A percentile compares a stretch with the other conserved stretches of the same genome.
Conservation (phyloP, 1,140 invertebrate genomes). For the Pseudomyrmex concolor region DNA sequence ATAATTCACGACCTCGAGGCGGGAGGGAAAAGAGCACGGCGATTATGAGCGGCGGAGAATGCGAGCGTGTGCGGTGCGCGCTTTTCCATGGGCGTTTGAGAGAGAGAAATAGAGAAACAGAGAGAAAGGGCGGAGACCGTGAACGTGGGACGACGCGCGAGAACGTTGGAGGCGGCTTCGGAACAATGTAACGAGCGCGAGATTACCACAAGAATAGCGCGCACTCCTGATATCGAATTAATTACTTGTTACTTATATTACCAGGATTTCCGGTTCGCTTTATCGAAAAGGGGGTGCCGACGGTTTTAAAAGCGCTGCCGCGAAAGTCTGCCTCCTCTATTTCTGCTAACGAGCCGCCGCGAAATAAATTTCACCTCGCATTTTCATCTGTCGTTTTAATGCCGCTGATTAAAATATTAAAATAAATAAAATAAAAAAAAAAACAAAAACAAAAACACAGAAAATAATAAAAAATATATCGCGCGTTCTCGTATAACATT, state of each 20-base stretch:
- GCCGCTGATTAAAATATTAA: conserved; percentile 27
- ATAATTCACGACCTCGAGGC: conserved; percentile 55
- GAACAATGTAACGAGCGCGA: conserved; percentile 52
- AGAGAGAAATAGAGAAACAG: conserved; percentile 22
- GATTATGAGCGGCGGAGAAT: conserved; percentile 2
- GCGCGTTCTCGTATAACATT: neutral
- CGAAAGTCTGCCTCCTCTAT: neutral
- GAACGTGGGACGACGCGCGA: conserved; percentile 54
- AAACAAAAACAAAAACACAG: neutral
- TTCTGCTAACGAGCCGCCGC: conserved; percentile 6
- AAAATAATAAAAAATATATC: neutral
- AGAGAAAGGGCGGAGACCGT: neutral
- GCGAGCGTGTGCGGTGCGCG: neutral
- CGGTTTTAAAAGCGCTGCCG: neutral
- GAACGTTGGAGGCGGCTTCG: conserved; percentile 11
- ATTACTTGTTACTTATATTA: conserved; percentile 57
- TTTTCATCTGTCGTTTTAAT: conserved; percentile 37
- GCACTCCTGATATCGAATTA: conserved; percentile 58
- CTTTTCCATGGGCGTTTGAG: conserved; percentile 7
- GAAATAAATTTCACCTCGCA: conserved; percentile 26
- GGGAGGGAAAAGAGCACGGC: conserved; percentile 17
- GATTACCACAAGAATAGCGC: conserved; percentile 58
- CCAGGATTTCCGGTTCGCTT: conserved; percentile 53
- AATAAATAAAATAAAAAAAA: neutral
- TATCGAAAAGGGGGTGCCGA: neutral